phyloP scores from a whole-genome alignment of 64 coral and sea anemone genomes.

The Dendronephthya gigantea region DNA sequence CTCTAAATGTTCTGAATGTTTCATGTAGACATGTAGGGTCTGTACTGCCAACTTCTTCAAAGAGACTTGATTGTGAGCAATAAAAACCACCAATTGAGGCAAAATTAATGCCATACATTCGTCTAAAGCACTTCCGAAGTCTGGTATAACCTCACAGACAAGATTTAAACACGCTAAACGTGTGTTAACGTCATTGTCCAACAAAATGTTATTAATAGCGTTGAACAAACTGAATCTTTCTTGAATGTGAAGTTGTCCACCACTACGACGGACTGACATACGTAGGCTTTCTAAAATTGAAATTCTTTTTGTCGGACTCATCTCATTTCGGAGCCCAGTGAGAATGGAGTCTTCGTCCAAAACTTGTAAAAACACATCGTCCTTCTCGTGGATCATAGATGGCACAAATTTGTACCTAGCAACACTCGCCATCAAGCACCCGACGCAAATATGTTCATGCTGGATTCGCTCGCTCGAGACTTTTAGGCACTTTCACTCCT shows the following conservation, averaged over 20 bases:
- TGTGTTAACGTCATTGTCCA: slow-evolving; percentile 62
- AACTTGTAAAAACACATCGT: slow-evolving; percentile 76
- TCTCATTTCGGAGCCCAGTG: slow-evolving; percentile 49
- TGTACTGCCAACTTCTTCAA: slow-evolving; percentile 92
- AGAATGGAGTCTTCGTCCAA: slow-evolving; percentile 90
- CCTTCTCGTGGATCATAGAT: slow-evolving; percentile 81
- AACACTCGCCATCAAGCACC: slow-evolving; percentile 52
- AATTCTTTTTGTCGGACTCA: slow-evolving; percentile 56
- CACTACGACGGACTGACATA: slow-evolving; percentile 76
- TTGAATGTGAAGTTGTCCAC: slow-evolving; percentile 83
- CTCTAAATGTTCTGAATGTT: slow-evolving; percentile 64
- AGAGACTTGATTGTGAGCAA: slow-evolving; percentile 74
- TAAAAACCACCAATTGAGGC: slow-evolving; percentile 76
- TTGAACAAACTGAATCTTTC: slow-evolving; percentile 79
- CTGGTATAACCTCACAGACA: slow-evolving; percentile 79
- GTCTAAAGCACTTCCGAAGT: slow-evolving; percentile 80
- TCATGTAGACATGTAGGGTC: slow-evolving; percentile 99
- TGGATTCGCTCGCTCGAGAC: background rate
- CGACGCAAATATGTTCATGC: background rate
- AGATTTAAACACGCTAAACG: slow-evolving; percentile 81
- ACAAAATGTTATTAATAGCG: slow-evolving; percentile 67
- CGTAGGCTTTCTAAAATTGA: slow-evolving; percentile 67
- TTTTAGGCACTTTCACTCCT: background rate
- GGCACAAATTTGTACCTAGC: slow-evolving; percentile 80
- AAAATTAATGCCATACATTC: slow-evolving; percentile 81